These are phyloP conservation scores for Saxidomus purpurata DNA, from an alignment of 1,140 invertebrate genomes.

Conservation along the genomic window DNA sequence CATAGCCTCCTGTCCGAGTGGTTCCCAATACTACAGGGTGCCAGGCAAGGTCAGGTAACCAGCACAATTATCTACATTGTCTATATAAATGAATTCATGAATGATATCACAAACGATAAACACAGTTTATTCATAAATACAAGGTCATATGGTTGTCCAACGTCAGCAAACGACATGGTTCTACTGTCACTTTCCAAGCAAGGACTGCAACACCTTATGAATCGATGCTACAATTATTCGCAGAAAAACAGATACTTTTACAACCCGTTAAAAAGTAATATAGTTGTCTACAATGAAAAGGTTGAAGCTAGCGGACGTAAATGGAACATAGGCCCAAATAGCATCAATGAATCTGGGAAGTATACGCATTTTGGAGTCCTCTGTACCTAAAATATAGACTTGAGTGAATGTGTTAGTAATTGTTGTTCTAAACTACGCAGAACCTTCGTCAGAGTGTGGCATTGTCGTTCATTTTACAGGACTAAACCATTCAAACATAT, in stretches of 20 bases:
- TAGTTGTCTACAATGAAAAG: neutral
- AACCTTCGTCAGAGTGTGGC: no score
- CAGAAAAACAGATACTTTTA: neutral
- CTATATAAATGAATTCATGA: neutral
- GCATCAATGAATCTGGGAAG: no score
- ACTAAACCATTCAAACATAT: no score
- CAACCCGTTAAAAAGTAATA: neutral
- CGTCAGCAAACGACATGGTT: neutral
- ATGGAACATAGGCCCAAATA: no score
- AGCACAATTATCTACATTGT: neutral
- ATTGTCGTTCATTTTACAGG: no score
- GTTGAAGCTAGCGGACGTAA: no score
- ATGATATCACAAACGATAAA: no score
- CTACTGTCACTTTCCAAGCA: neutral
- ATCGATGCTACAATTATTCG: neutral
- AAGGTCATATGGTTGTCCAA: neutral
- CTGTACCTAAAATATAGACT: no score
- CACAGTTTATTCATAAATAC: neutral
- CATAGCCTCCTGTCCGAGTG: neutral
- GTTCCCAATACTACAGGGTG: neutral
- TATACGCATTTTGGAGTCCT: no score
- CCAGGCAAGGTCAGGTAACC: neutral
- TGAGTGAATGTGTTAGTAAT: no score
- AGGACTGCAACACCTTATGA: neutral
- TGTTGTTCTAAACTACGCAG: no score